Evolutionary conservation across 2,113 vertebrate genomes (phyloP), one percentile per base, ranked within the genome.

Genomic region (Macrotus californicus): DNA sequence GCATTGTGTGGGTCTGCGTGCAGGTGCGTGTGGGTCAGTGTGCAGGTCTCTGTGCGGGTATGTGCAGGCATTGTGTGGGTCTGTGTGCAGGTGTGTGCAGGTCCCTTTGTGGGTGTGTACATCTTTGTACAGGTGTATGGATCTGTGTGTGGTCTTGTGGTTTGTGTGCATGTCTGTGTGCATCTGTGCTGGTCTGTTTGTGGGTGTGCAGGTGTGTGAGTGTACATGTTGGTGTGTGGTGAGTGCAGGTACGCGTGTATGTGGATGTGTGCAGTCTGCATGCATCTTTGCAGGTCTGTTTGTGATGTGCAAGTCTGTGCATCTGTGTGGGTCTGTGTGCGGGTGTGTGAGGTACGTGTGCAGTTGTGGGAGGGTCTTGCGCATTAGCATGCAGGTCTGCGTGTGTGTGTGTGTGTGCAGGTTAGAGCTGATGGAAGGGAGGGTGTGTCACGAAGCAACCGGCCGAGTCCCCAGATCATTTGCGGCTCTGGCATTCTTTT

Each of bases 381-480:
- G 11, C 61, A 31, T 6, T 64, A 29, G 43, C 21, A 31, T 21
- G 46, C 18, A 50, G 31, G 75, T 52, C 72, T 46, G n/a, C n/a
- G 72, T 76, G 76, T 9, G 50, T 6, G 12, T 48, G 48, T 50
- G 3, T 34, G 46, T 34, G 46, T 3, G 73, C 26, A 24, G 76
- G 34, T 73, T 48, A 73, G 73, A 85, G 73, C 80, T 1, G 24
- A 61, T 75, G 1, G 41, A 86, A 81, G 36, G 14, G 41, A 76
- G 83, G 95, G 95, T 72, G 96, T 96, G 93, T 93, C 92, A 2
- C n/a, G 80, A 41, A 87, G 66, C 89, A 77, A 41, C 59, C 69
- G 48, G 64, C 82, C 59, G 92, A 87, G 73, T 96, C 89, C 69
- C 56, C 79, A 82, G 73, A 41, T 66, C 80, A 22, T 93, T 59